phyloP scores from a whole-genome alignment of 2,113 vertebrate genomes.

The Silurus asotus region DNA sequence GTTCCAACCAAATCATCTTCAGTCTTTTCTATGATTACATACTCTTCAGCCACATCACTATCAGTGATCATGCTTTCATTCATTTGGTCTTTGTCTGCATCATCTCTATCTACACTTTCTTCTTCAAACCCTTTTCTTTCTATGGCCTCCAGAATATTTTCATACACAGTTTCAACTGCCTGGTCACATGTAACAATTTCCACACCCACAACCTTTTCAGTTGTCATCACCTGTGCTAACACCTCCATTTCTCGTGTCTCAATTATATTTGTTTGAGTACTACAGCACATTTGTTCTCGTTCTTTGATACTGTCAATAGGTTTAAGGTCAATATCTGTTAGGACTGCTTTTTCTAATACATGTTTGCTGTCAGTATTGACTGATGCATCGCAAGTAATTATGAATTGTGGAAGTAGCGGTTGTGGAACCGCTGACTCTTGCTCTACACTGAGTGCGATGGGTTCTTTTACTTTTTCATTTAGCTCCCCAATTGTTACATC shows the following conservation, averaged over 20 bases:
- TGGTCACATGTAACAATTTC: slow-evolving; percentile 42
- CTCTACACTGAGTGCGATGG: slow-evolving; percentile 1
- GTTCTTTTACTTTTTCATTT: slow-evolving; percentile 63
- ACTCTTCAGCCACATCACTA: slow-evolving; percentile 47
- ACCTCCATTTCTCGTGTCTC: slow-evolving; percentile 44
- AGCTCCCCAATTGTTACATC: slow-evolving; percentile 80
- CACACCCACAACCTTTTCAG: slow-evolving; percentile 43
- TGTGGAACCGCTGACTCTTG: slow-evolving; percentile 10
- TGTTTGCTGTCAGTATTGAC: slow-evolving; percentile 70
- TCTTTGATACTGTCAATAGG: slow-evolving; percentile 47
- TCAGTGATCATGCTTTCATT: slow-evolving; percentile 50
- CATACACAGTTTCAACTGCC: slow-evolving; percentile 55
- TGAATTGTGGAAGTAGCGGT: slow-evolving; percentile 21
- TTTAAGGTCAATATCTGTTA: slow-evolving; percentile 56
- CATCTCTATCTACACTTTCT: slow-evolving; percentile 20
- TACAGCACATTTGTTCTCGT: slow-evolving; percentile 45
- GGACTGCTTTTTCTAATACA: slow-evolving; percentile 67
- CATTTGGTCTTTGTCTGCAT: slow-evolving; percentile 28
- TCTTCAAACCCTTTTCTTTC: slow-evolving; percentile 5
- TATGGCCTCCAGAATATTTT: not conserved
- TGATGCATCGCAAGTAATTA: slow-evolving; percentile 54
- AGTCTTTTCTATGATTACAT: slow-evolving; percentile 50
- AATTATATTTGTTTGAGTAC: slow-evolving; percentile 54
- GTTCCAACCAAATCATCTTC: slow-evolving; percentile 47
- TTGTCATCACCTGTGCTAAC: not conserved